These are phyloP conservation scores for Apodemus sylvaticus DNA, from an alignment of 2,113 vertebrate genomes.

Conservation along the genomic window DNA sequence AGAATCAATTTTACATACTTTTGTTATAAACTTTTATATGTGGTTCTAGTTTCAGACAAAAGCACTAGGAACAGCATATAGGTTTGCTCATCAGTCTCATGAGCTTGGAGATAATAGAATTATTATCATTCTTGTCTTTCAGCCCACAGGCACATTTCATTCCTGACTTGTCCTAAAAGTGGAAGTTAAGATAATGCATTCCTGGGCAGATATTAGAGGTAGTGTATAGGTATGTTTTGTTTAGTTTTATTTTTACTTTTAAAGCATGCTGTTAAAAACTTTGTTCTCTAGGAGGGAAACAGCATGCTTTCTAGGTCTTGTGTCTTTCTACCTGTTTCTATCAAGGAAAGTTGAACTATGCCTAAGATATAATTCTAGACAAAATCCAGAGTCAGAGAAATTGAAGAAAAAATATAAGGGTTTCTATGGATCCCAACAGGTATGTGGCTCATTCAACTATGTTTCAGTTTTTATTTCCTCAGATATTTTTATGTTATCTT, in stretches of 20 bases:
- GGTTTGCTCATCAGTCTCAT: not conserved
- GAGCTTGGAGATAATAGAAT: not conserved
- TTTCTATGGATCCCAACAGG: not conserved
- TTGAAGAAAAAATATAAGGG: not conserved
- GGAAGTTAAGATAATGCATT: not conserved
- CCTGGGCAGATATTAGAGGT: accelerated
- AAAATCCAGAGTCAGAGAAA: not conserved
- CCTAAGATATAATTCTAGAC: not conserved
- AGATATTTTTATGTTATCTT: not conserved
- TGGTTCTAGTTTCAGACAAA: not conserved
- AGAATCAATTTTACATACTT: not conserved
- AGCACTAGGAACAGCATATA: not conserved
- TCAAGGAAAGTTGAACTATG: not conserved
- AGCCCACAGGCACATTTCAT: not conserved
- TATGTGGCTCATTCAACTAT: not conserved
- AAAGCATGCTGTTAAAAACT: accelerated
- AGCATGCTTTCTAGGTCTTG: accelerated
- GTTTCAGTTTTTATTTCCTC: not conserved
- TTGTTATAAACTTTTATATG: not conserved
- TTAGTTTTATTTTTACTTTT: not conserved
- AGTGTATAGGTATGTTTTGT: not conserved
- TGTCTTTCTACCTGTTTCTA: not conserved
- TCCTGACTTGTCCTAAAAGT: not conserved
- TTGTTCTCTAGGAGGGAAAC: not conserved
- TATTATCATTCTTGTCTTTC: not conserved